Evolutionary conservation across 2,113 vertebrate genomes (phyloP), one percentile per base, ranked within the genome.

Genomic region (Penelope pileata): DNA sequence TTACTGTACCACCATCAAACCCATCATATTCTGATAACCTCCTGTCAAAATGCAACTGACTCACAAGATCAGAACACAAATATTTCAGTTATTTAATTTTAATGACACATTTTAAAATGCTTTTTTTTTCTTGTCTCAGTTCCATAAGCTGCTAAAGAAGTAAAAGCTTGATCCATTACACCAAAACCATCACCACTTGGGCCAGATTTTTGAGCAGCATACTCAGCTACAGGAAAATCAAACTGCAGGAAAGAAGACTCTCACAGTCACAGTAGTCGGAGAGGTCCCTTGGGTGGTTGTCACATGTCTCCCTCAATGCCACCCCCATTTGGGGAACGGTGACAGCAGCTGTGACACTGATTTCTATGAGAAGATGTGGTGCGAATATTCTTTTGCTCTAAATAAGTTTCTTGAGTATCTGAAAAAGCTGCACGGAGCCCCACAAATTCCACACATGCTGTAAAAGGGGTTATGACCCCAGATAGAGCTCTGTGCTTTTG

Each of bases 1-100:
- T 75, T 83, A 51, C 76, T 66, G 32, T 24, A 77, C 7, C 93
- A 72, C 38, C 69, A 93, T 45, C 47, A 1, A 78, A 83, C 10
- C 15, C 32, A 81, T 32, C 14, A 56, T 63, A 91, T 73, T 83
- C 72, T 75, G n/a, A 83, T n/a, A 34, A 90, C 66, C 73, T 88
- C 24, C 51, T 83, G 88, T 53, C 94, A 94, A 86, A 90, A 93
- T 34, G 64, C 16, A 96, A 18, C 21, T 94, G 88, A 94, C 60
- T 96, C 90, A 94, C 36, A 93, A 68, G 56, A 86, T 66, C 76
- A 91, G 79, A 91, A 88, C 27, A 78, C 78, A 95, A 95, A 94
- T 95, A 90, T 95, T 96, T 95, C 76, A 87, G 3, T 75, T 95
- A 63, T 72, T 79, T 81, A 67, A 91, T 91, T 96, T 96, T 84